Evolutionary conservation across 2,113 vertebrate species (phyloP).

Genomic region (Tauraco erythrolophus): DNA sequence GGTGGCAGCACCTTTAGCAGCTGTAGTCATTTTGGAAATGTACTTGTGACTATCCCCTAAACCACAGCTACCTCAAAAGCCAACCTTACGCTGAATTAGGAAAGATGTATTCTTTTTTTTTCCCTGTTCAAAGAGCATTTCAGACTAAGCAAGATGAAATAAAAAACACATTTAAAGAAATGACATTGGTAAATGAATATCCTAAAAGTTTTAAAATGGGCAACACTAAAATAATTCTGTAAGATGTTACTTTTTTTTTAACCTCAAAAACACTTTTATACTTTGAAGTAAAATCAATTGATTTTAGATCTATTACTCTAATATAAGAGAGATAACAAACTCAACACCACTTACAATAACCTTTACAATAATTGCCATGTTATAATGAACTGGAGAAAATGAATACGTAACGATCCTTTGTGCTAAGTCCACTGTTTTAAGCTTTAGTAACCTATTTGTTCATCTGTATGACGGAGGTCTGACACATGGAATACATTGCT

Average conservation of each 20-base stretch:
- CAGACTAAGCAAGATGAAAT: background rate
- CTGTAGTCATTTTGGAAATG: background rate
- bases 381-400: background rate
- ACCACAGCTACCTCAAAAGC: background rate
- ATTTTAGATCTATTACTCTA: background rate
- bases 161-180: background rate
- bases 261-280: background rate
- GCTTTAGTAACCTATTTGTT: background rate
- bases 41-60: background rate
- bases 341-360: background rate
- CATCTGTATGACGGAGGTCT: background rate
- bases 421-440: background rate
- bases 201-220: background rate
- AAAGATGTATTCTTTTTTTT: background rate
- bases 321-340: background rate
- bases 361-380: background rate
- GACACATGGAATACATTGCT: background rate
- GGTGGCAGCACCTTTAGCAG: background rate
- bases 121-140: background rate
- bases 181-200: background rate
- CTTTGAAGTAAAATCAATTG: background rate
- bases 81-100: background rate
- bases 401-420: background rate
- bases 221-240: background rate
- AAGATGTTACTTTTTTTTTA: background rate